These are phyloP conservation scores for Tetraneura akinire DNA, from an alignment of 1,140 invertebrate species.

Conservation along the genomic window DNA sequence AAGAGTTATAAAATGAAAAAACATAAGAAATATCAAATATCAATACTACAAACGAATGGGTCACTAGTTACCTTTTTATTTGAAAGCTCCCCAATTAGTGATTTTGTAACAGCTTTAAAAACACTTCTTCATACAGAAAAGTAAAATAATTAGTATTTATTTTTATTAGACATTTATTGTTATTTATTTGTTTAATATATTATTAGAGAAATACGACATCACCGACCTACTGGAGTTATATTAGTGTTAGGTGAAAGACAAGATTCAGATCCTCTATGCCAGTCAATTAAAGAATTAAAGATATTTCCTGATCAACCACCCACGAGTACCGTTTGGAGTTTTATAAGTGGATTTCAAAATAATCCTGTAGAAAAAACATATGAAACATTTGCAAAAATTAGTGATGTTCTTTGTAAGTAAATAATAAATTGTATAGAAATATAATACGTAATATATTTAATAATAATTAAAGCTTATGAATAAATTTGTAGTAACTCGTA, in stretches of 20 bases:
- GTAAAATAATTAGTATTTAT: conserved; percentile 47
- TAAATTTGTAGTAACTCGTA: conserved; percentile 61
- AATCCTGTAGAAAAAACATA: conserved; percentile 79
- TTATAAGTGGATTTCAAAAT: conserved; percentile 71
- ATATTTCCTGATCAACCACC: conserved; percentile 73
- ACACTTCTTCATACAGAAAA: conserved; percentile 63
- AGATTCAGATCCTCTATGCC: conserved; percentile 71
- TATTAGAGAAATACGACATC: conserved; percentile 32
- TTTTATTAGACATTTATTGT: conserved; percentile 30
- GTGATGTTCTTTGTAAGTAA: conserved; percentile 65
- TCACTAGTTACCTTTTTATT: conserved; percentile 81
- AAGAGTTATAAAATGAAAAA: conserved; percentile 69
- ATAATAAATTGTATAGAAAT: not conserved
- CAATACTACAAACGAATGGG: conserved; percentile 73
- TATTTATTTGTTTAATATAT: conserved; percentile 18
- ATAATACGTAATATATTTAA: not conserved
- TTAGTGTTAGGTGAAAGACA: conserved; percentile 67
- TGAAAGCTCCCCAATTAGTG: conserved; percentile 80
- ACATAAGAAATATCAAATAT: conserved; percentile 70
- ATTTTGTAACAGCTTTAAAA: conserved; percentile 71
- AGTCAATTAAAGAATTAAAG: conserved; percentile 82
- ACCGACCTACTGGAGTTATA: conserved; percentile 47
- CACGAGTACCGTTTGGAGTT: conserved; percentile 67
- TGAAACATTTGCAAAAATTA: conserved; percentile 81
- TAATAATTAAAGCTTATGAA: not conserved